phyloP scores from a whole-genome alignment of 2,113 vertebrate species.

The Seriola quinqueradiata region DNA sequence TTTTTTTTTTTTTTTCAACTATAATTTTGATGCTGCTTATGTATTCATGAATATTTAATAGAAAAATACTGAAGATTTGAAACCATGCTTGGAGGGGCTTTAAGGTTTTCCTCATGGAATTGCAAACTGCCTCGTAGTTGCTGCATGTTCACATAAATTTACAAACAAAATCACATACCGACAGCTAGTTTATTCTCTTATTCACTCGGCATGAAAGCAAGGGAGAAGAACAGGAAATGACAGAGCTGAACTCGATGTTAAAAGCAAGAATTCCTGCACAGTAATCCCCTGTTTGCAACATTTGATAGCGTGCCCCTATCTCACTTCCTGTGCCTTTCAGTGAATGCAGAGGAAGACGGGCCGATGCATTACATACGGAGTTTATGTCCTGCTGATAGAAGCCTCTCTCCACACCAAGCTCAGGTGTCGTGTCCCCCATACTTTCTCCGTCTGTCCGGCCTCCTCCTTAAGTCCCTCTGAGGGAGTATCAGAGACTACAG shows the following conservation, averaged over 20 bases:
- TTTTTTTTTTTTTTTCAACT: not conserved
- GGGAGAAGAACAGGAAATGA: not conserved
- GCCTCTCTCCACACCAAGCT: conserved; percentile 67
- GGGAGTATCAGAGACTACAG: conserved; percentile 49
- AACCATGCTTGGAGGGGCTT: not conserved
- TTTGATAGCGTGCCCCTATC: conserved; percentile 58
- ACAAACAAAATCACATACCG: not conserved
- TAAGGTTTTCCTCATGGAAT: not conserved
- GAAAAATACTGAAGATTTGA: not conserved
- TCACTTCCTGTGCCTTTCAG: conserved; percentile 61
- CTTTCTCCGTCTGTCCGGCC: conserved; percentile 46
- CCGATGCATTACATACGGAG: conserved; percentile 71
- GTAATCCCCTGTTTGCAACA: conserved; percentile 63
- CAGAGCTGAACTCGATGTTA: not conserved
- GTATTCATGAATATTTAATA: conserved; percentile 28
- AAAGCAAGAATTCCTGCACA: conserved; percentile 43
- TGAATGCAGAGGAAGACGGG: conserved; percentile 52
- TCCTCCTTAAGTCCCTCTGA: conserved; percentile 50
- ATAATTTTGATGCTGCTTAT: conserved; percentile 13
- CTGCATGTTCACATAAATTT: not conserved
- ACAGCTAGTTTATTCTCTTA: not conserved
- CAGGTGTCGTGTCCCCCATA: conserved; percentile 67
- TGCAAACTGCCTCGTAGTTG: not conserved
- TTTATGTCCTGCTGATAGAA: conserved; percentile 68
- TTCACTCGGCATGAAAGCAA: not conserved